Evolutionary conservation across 2,113 vertebrate genomes (phyloP), one percentile per base, ranked within the genome.

Genomic region (Grallaria varia): DNA sequence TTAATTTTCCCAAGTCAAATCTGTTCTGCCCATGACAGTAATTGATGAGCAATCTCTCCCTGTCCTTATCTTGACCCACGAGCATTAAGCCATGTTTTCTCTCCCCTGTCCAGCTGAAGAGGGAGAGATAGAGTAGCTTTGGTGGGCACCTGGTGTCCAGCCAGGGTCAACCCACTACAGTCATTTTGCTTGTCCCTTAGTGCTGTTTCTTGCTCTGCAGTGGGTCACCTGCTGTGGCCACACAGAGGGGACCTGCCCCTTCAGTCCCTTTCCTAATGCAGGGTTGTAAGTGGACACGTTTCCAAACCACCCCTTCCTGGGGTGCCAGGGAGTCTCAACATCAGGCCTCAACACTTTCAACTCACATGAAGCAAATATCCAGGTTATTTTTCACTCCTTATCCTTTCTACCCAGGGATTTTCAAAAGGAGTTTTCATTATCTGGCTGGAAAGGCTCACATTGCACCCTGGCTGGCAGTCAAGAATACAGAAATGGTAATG

Each of bases 211-310:
- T 71, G 35, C n/a, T 44, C 44, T 52, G 64, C 37, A 58, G 45
- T 52, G 15, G 35, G 27, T 58, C 73, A 49, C 9, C 23, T 30
- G n/a, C 25, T 40, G 33, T 2, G 4, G 20, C 58, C 49, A 25
- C 0, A 4, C 21, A 33, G 39, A 10, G 35, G 20, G 56, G 8
- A 56, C 2, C 0, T 44, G 6, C 2, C 25, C 28, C 50, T 63
- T 80, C 0, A 1, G 24, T 39, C 27, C 31, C 55, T 69, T 69
- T 31, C n/a, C 58, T 86, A 47, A 47, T 1, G 0, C 23, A 31
- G 28, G 30, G 30, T 53, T 87, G 9, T n/a, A n/a, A 76, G 18
- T 3, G 5, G 16, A 55, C 28, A 35, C 14, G 12, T n/a, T 80
- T 47, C 53, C 17, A 90, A 85, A 40, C 44, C 6, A 13, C 17